Evolutionary conservation across 1,140 invertebrate species (phyloP), one percentile per base, ranked within the genome.

Genomic region (Micrasema minimum): DNA sequence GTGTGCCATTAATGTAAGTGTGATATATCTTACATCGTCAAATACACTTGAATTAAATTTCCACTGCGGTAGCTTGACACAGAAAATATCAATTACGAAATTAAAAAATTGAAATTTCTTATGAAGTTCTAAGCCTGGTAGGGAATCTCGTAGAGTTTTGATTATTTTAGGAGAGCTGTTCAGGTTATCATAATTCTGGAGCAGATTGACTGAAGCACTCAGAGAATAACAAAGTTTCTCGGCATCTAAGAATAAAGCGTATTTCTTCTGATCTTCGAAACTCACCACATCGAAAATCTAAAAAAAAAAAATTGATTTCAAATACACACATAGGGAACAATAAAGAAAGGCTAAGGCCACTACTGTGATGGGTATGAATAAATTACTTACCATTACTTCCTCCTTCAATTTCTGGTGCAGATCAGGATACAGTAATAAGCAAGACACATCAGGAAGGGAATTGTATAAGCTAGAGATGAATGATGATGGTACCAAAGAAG

Each of bases 81-180:
- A 69, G 46, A 84, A 79, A 50, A 85, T 77, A 51, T 81, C 76
- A 3, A 82, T 71, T 50, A 84, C 77, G 18, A 80, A 79, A 37
- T 77, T 77, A 14, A 88, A 78, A 75, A 83, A 81, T 18, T 71
- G 72, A 53, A 81, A 76, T 77, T 81, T 84, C 66, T 79, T 77
- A 77, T 87, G 84, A 62, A 87, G 80, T 67, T 87, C 82, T 22
- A 88, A 69, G 18, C 82, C 79, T 2, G 80, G 79, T 3, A 88
- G 57, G 0, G 84, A 79, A 14, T 79, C 77, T 71, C 83, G 77
- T 2, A 86, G 81, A 31, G 79, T 75, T 5, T 20, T 67, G 1
- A 88, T 74, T 23, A 82, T 77, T 37, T 80, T 75, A 12, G 79
- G 76, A 7, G 77, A 72, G 20, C 76, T 72, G 23, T 77, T 62